Evolutionary conservation across 2,797 vertebrate species (phyloP).

Genomic region (Enteromius fasciolatus): DNA sequence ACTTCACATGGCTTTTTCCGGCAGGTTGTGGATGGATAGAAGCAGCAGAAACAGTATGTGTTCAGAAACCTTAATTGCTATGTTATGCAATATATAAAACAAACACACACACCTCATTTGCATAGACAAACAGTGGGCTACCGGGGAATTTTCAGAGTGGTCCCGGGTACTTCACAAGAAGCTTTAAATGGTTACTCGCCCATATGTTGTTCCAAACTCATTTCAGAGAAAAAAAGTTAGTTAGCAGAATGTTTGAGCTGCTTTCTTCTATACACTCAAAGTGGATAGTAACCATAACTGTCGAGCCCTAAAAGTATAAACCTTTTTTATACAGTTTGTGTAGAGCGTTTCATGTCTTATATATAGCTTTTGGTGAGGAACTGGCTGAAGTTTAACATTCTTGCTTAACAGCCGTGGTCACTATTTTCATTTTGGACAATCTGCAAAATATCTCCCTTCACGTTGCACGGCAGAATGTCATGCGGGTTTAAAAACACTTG

Average conservation of each 20-base stretch:
- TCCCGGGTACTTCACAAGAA: slow-evolving; percentile 19
- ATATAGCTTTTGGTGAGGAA: neutral
- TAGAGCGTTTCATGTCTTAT: neutral
- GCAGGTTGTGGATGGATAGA: neutral
- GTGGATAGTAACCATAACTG: neutral
- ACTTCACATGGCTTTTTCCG: slow-evolving; percentile 15
- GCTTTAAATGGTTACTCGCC: neutral
- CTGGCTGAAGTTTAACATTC: neutral
- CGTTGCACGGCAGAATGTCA: neutral
- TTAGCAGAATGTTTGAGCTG: neutral
- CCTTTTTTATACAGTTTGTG: neutral
- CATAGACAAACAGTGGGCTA: slow-evolving; percentile 45
- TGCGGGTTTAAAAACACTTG: neutral
- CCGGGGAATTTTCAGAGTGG: slow-evolving; percentile 11
- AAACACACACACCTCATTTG: slow-evolving; percentile 43
- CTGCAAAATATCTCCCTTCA: neutral
- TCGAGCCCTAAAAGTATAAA: neutral
- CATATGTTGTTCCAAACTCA: neutral
- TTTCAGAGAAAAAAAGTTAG: too few species aligned
- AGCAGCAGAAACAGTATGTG: neutral
- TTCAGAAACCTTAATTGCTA: slow-evolving; percentile 33
- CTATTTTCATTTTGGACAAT: neutral
- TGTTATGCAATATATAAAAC: slow-evolving; percentile 46
- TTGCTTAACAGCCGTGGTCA: neutral
- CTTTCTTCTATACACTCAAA: neutral